Evolutionary conservation across 2,888 invertebrate species (phyloP), one percentile per base, ranked within the genome.

Genomic region (Enchytraeus crypticus): DNA sequence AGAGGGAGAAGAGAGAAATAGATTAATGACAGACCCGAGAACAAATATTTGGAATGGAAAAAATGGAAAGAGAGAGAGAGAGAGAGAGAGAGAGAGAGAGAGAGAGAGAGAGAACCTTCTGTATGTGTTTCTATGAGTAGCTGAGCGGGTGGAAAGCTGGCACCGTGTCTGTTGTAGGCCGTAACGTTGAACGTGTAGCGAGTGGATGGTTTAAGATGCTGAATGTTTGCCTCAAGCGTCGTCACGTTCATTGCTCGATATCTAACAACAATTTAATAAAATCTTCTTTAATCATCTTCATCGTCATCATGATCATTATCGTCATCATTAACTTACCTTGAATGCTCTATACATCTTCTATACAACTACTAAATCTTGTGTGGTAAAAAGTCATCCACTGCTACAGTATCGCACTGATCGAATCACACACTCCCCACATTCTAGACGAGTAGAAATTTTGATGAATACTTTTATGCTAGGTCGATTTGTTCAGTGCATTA

Each of bases 181-280:
- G 88, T 84, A 30, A 92, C 89, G 18, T 89, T 84, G 77, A 96
- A 90, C 73, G 85, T 84, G 82, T 97, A 97, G 5, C 86, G 87
- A 58, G 90, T 89, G 71, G 88, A 88, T 0, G 96, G 95, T 69
- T 88, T 85, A 27, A 97, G 83, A 0, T 88, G 85, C 56, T 79
- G 75, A 18, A 83, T 73, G 78, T 88, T 92, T 64, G 88, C 87
- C 80, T 92, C 92, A 76, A 87, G 62, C 5, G 66, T 63, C 61
- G 87, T 87, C 26, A 89, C 88, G 70, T 88, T 88, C 53, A 88
- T 82, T 66, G 89, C 87, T 55, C 92, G 84, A 81, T 92, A 92
- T 65, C 93, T 92, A 70, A 26, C 23, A 54, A n/a, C 26, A 49
- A 18, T 29, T 27, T 26, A 49, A 49, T 27, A 49, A 49, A 2